Base-by-base conservation (phyloP, 2,888 invertebrate genomes). In the Cataglyphis altisquamis region DNA sequence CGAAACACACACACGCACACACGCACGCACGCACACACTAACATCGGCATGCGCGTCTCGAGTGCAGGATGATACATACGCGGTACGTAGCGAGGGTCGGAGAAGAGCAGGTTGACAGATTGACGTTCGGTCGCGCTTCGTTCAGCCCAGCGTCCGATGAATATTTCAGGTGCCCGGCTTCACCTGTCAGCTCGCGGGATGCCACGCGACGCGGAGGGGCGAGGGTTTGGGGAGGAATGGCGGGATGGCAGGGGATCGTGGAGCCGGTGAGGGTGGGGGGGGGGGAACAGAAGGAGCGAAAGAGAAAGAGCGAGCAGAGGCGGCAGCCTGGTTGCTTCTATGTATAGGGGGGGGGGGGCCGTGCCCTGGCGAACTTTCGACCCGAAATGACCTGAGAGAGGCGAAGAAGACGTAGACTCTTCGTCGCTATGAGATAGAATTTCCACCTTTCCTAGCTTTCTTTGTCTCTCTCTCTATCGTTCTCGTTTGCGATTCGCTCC, bases 291-390 rank as follows among this genome's bases (percentile, higher is more conserved):
- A 84, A 52, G 74, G 52, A 72, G 67, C 29, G 62, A 62, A 70
- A 18, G 75, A 52, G 74, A 57, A 48, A 55, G 90, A 86, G 74
- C 18, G 36, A 25, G 75, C 55, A 1, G 45, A 55, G 57, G 55
- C 6, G 41, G 67, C 55, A 66, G 41, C 57, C 45, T 45, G 83
- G 68, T 48, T 57, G 48, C 39, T 85, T 85, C 91, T 91, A 91
- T 91, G 86, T 91, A 90, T 92, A 92, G 91, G 83, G 39, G 45
- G 41, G 62, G 25, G 25, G 25, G 25, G 25, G 25, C 52, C 83
- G 90, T 92, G 91, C 90, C 93, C 94, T 92, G 94, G 92, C 94
- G 94, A 94, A 94, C 94, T 94, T 94, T 94, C 94, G 94, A 94
- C 94, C 94, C 92, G 93, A 87, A 93, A 92, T 94, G 94, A 94